Percentiles rank a stretch among this genome's conserved stretches.
Conservation (phyloP, 2,888 invertebrate species). For the Ceraclea dissimilis region DNA sequence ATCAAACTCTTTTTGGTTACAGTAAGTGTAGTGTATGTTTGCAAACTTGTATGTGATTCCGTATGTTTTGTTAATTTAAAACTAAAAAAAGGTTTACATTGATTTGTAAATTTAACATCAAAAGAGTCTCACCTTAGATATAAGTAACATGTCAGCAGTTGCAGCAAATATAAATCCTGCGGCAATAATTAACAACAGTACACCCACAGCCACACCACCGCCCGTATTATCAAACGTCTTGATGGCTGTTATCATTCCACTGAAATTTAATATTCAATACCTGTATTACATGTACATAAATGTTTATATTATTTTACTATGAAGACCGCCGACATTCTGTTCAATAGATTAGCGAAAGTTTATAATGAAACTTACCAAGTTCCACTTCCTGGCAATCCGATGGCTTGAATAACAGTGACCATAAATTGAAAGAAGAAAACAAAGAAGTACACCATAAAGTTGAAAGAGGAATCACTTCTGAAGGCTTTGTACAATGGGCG, state of each 20-base stretch:
- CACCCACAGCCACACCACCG: slow-evolving; percentile 61
- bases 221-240: slow-evolving; percentile 49
- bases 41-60: too few species aligned
- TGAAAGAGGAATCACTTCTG: slow-evolving; percentile 97
- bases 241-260: slow-evolving; percentile 76
- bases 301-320: too few species aligned
- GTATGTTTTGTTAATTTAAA: too few species aligned
- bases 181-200: slow-evolving; percentile 72
- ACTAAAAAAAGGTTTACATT: too few species aligned
- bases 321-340: too few species aligned
- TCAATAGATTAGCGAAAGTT: too few species aligned
- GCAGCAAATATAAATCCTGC: slow-evolving; percentile 70
- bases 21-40: too few species aligned
- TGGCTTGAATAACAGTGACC: slow-evolving; percentile 77
- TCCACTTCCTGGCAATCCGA: slow-evolving; percentile 79
- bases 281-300: too few species aligned
- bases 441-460: slow-evolving; percentile 99
- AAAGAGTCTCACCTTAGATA: slow-evolving; percentile 84
- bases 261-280: too few species aligned
- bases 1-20: too few species aligned
- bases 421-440: slow-evolving; percentile 95
- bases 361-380: slow-evolving; percentile 60
- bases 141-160: slow-evolving; percentile 69
- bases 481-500: slow-evolving; percentile 99
- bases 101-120: too few species aligned